Conservation (phyloP, 2,113 vertebrate species). For the Candoia aspera region DNA sequence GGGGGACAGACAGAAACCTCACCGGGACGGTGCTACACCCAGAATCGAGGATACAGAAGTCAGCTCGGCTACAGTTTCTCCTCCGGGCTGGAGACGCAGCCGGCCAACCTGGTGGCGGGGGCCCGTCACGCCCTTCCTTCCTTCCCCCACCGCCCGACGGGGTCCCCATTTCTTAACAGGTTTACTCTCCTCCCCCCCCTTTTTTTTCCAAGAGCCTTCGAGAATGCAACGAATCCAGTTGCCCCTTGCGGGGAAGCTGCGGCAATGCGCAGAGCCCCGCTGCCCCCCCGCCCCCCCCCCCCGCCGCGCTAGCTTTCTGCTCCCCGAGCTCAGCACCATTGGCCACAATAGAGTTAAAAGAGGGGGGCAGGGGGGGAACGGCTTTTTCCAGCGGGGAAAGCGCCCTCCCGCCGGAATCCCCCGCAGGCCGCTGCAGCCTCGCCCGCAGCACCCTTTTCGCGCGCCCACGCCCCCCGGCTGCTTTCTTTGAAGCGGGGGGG, state of each 20-base stretch:
- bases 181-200: background rate
- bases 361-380: background rate
- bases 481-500: background rate
- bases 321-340: background rate
- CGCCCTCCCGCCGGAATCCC: background rate
- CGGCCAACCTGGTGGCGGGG: background rate
- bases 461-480: too few relatives aligned
- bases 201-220: background rate
- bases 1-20: background rate
- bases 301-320: background rate
- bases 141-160: too few relatives aligned
- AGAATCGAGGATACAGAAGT: too few relatives aligned
- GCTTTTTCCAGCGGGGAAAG: background rate
- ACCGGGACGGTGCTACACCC: accelerated
- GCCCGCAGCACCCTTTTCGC: background rate
- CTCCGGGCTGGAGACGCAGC: background rate
- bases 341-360: slow-evolving; percentile 6
- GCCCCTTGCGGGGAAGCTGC: background rate
- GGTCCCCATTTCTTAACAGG: background rate
- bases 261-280: background rate
- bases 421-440: too few relatives aligned
- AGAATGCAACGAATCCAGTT: background rate
- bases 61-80: background rate
- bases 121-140: background rate
- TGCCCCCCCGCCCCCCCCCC: too few relatives aligned